Evolutionary conservation across 2,888 invertebrate genomes (phyloP), one percentile per base, ranked within the genome.

Genomic region (Calameuta idolon): DNA sequence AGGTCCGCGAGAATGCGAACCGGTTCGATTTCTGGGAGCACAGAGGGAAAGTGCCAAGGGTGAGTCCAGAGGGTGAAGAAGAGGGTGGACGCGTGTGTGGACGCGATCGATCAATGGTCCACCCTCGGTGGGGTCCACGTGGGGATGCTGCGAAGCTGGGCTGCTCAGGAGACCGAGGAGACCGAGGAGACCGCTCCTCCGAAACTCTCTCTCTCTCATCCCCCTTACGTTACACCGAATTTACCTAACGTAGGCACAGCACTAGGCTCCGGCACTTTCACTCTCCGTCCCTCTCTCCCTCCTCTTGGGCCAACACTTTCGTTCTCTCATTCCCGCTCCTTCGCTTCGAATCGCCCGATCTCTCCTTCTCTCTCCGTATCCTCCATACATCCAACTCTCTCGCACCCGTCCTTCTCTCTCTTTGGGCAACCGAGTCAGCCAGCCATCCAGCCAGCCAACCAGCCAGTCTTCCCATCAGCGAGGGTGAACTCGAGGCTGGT

Each of bases 201-300:
- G 76, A 77, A 81, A 80, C 75, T 81, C 55, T 55, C 75, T 81
- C 55, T 55, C 55, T 55, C 77, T 75, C 73, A 79, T 68, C 76
- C 69, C 69, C 88, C 85, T 84, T 82, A 84, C 85, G 88, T 89
- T 88, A 88, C 85, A 87, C 85, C 85, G 86, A 91, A 91, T 90
- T 91, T 91, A 89, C 89, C 89, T 90, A 90, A 89, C 89, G 86
- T 87, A 89, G 88, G 85, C 88, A 83, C 87, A 84, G 85, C 84
- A 85, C 84, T 79, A 83, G 77, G 79, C 75, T 30, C n/a, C 74
- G 1, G 34, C n/a, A 33, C 73, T 74, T 30, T 73, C 84, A 80
- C 84, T 81, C 75, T 81, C 83, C 78, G 75, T 69, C 82, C 11
- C 1, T 12, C 73, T 77, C 79, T 77, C 79, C 30, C 78, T 15